phyloP scores from a whole-genome alignment of 2,888 invertebrate genomes.

The Lysandra bellargus region DNA sequence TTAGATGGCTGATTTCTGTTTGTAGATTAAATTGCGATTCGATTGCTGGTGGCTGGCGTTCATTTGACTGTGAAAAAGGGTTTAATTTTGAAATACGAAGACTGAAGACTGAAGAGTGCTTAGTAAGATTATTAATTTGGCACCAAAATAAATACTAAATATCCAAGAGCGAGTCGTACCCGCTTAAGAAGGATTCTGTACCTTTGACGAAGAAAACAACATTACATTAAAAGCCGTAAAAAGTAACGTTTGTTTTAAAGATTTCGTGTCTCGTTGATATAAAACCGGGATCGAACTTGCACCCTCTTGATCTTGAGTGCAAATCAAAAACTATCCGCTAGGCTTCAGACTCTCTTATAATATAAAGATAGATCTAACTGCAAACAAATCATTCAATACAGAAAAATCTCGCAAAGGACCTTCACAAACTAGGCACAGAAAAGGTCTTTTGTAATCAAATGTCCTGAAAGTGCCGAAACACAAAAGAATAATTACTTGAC shows the following conservation, averaged over 20 bases:
- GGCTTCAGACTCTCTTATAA: too few relatives aligned
- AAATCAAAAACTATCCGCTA: too few relatives aligned
- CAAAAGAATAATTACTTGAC: conserved; percentile 6
- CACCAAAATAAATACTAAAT: too few relatives aligned
- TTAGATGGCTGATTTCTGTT: background rate
- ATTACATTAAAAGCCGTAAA: too few relatives aligned
- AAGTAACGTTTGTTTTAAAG: too few relatives aligned
- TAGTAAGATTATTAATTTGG: too few relatives aligned
- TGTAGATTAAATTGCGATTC: background rate
- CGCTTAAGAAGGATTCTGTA: too few relatives aligned
- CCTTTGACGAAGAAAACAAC: too few relatives aligned
- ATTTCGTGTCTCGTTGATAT: too few relatives aligned
- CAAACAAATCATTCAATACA: background rate
- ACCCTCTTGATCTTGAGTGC: too few relatives aligned
- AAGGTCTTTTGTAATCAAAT: background rate
- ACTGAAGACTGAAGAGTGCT: background rate
- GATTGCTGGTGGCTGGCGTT: background rate
- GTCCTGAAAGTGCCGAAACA: background rate
- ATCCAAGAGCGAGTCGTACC: too few relatives aligned
- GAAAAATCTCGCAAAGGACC: background rate
- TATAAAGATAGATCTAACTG: background rate
- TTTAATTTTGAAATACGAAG: background rate
- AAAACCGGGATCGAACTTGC: too few relatives aligned
- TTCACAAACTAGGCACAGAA: background rate
- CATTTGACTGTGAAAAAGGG: background rate